phyloP scores from a whole-genome alignment of 2,797 vertebrate species.

The Oreortyx pictus region DNA sequence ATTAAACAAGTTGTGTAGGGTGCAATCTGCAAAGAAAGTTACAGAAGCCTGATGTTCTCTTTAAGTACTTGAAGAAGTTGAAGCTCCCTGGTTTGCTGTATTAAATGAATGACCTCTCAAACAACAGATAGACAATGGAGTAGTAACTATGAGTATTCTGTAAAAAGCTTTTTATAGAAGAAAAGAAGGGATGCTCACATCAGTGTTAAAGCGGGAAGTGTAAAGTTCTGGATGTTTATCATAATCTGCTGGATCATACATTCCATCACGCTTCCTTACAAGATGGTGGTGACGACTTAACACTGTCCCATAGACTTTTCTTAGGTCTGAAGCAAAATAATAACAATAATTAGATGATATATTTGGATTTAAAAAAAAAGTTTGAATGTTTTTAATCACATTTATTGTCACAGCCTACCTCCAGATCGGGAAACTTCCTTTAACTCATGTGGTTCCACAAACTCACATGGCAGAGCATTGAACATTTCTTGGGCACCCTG shows the following conservation, averaged over 20 bases:
- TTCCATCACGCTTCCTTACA: slow-evolving; percentile 89
- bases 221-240: slow-evolving; percentile 93
- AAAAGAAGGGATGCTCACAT: slow-evolving; percentile 82
- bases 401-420: slow-evolving; percentile 78
- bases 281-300: slow-evolving; percentile 97
- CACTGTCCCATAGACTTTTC: slow-evolving; percentile 93
- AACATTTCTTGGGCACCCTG: slow-evolving; percentile 97
- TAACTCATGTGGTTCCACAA: slow-evolving; percentile 94
- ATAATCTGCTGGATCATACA: slow-evolving; percentile 92
- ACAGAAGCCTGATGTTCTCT: not conserved
- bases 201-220: slow-evolving; percentile 90
- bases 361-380: not conserved
- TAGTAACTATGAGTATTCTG: not conserved
- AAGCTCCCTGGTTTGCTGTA: not conserved
- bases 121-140: not conserved
- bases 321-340: slow-evolving; percentile 82
- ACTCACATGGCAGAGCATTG: slow-evolving; percentile 93
- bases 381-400: not conserved
- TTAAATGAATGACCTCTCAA: not conserved
- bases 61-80: not conserved
- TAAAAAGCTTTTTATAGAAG: not conserved
- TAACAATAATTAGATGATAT: not conserved
- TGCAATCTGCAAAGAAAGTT: slow-evolving; percentile 86
- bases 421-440: slow-evolving; percentile 90
- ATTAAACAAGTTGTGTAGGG: slow-evolving; percentile 95